Conservation (phyloP, 1,140 invertebrate genomes). For the Antheraea pernyi region DNA sequence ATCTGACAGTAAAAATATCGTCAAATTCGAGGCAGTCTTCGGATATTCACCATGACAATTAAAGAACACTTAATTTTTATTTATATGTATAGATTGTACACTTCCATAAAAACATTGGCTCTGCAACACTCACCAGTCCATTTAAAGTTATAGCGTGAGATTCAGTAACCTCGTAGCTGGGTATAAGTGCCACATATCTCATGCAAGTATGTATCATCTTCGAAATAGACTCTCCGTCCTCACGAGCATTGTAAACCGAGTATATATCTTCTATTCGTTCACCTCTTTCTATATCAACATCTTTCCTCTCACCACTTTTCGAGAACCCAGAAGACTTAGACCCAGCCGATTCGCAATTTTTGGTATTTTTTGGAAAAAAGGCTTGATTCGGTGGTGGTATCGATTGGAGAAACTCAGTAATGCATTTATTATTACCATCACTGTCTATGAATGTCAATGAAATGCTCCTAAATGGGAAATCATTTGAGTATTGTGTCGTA, state of each 20-base stretch:
- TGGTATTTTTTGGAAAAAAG: conserved; percentile 51
- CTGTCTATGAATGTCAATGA: conserved; percentile 62
- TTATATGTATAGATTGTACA: no score
- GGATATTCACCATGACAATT: no score
- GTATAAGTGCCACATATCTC: conserved; percentile 65
- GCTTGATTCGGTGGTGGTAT: conserved; percentile 44
- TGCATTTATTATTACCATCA: conserved; percentile 54
- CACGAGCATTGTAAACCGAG: conserved; percentile 36
- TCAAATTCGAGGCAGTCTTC: no score
- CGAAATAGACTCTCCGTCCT: conserved; percentile 33
- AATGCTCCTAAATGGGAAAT: conserved; percentile 59
- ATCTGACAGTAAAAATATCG: no score
- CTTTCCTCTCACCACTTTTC: conserved; percentile 44
- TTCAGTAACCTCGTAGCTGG: conserved; percentile 54
- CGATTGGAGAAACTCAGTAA: conserved; percentile 60
- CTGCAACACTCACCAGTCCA: conserved; percentile 48
- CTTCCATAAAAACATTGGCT: no score
- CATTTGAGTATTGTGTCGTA: conserved; percentile 55
- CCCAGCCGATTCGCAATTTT: conserved; percentile 47
- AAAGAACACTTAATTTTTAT: no score
- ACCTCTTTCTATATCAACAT: conserved; percentile 25
- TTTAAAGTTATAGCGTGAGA: conserved; percentile 53
- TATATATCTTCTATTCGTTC: conserved; percentile 35
- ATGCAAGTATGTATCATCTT: conserved; percentile 45
- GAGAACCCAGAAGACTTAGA: conserved; percentile 60